Percentiles rank a stretch among this genome's conserved stretches.
Conservation (phyloP, 2,113 vertebrate genomes). For the Dicaeum eximium region DNA sequence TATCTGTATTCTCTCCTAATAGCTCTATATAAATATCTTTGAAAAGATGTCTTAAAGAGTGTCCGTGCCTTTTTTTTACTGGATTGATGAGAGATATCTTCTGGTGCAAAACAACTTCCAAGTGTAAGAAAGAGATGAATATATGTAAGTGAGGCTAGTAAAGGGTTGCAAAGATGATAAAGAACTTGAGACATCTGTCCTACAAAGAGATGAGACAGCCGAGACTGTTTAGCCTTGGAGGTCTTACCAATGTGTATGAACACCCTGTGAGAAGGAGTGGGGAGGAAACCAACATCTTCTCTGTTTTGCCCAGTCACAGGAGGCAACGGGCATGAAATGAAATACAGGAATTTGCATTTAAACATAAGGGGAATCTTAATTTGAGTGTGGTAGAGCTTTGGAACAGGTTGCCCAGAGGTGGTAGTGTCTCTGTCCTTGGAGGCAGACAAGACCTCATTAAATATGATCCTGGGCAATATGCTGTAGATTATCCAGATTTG, state of each 20-base stretch:
- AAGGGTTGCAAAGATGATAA: background rate
- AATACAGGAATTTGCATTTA: background rate
- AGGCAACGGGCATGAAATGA: background rate
- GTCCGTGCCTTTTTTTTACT: background rate
- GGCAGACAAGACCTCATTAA: background rate
- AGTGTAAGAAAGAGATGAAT: background rate
- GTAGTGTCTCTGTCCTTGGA: background rate
- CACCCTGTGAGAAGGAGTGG: background rate
- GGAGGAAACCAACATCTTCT: background rate
- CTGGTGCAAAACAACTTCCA: background rate
- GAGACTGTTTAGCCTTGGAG: background rate
- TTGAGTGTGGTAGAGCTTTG: background rate
- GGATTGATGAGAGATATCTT: background rate
- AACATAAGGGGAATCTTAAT: background rate
- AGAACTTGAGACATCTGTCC: background rate
- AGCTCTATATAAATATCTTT: background rate
- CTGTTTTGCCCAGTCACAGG: background rate
- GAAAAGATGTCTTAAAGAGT: background rate
- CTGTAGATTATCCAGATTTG: background rate
- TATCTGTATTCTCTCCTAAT: background rate
- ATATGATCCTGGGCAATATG: background rate
- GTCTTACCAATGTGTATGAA: background rate
- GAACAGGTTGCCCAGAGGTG: background rate
- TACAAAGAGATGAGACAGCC: background rate
- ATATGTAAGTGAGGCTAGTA: background rate